Percentiles rank a stretch among this genome's conserved stretches.
Conservation (phyloP, 1,140 invertebrate species). For the Pomacea maculata region DNA sequence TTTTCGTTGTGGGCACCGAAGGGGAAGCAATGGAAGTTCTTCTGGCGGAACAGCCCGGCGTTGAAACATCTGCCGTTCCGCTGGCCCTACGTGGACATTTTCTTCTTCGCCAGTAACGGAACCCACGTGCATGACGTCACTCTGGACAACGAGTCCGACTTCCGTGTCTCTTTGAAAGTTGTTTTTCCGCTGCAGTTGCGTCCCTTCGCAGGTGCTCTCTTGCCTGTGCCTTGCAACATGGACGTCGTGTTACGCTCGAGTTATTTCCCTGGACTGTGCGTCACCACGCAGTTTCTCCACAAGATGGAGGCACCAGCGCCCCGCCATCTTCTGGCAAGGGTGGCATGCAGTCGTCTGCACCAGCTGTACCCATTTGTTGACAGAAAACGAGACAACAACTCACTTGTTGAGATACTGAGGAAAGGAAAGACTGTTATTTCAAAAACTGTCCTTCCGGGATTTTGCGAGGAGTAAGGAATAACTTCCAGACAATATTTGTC, state of each 20-base stretch:
- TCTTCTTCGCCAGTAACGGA: slow-evolving; percentile 52
- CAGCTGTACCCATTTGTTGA: slow-evolving; percentile 39
- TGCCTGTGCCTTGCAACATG: slow-evolving; percentile 50
- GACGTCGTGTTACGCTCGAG: slow-evolving; percentile 32
- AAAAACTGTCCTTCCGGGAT: not conserved
- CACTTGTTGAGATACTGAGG: not conserved
- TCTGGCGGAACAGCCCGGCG: slow-evolving; percentile 19
- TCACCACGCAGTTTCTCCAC: slow-evolving; percentile 36
- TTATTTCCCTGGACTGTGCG: slow-evolving; percentile 42
- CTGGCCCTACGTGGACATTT: slow-evolving; percentile 61
- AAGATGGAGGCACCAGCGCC: slow-evolving; percentile 30
- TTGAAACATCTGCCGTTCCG: slow-evolving; percentile 33
- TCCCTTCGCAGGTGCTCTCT: slow-evolving; percentile 43
- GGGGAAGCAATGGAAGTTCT: slow-evolving; percentile 48
- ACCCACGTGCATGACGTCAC: slow-evolving; percentile 54
- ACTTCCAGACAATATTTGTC: too few relatives aligned
- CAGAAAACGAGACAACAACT: not conserved
- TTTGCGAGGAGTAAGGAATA: not conserved
- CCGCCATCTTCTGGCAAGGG: not conserved
- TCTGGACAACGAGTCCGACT: slow-evolving; percentile 34
- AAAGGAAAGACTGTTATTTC: not conserved
- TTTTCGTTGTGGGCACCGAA: slow-evolving; percentile 14
- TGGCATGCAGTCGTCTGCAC: slow-evolving; percentile 34
- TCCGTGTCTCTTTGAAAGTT: slow-evolving; percentile 37
- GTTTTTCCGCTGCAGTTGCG: slow-evolving; percentile 50